A percentile compares a stretch with the other conserved stretches of the same genome.
These are phyloP conservation scores for Camponotus floridanus DNA, from an alignment of 1,140 invertebrate genomes.

Conservation along the genomic window DNA sequence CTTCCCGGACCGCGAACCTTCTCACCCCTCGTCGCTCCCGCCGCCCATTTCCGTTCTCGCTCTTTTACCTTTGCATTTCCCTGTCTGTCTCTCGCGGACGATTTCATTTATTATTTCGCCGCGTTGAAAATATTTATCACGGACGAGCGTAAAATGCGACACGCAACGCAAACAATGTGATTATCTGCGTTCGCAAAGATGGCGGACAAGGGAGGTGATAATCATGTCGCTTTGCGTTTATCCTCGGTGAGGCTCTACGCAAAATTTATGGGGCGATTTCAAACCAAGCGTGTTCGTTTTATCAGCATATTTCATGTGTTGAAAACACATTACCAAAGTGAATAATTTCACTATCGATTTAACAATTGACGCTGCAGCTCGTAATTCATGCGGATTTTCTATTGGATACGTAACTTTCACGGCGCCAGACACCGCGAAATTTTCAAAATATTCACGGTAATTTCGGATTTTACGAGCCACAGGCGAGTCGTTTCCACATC, in stretches of 20 bases:
- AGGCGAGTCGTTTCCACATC: conserved; percentile 39
- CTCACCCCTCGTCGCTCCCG: conserved; percentile 26
- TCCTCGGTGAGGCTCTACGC: conserved; percentile 3
- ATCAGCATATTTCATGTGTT: background rate
- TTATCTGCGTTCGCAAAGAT: conserved; percentile 57
- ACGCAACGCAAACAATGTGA: conserved; percentile 55
- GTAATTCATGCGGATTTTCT: conserved; percentile 2
- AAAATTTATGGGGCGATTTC: conserved; percentile 60
- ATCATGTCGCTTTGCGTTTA: conserved; percentile 70
- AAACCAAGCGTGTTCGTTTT: background rate
- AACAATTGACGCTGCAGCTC: background rate
- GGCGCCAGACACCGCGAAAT: conserved; percentile 15
- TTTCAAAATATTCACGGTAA: conserved; percentile 43
- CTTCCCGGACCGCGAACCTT: conserved; percentile 59
- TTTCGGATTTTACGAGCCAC: conserved; percentile 58
- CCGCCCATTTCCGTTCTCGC: background rate
- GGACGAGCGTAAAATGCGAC: conserved; percentile 72
- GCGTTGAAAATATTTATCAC: conserved; percentile 70
- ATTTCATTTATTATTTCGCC: conserved; percentile 69
- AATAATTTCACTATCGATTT: conserved; percentile 17
- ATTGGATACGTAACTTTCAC: conserved; percentile 10
- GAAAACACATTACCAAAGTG: background rate
- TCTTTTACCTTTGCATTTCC: conserved; percentile 17
- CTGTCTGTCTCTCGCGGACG: conserved; percentile 24
- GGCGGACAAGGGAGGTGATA: conserved; percentile 66